Evolutionary conservation across 1,140 invertebrate genomes (phyloP), one percentile per base, ranked within the genome.

Genomic region (Euura lappo): DNA sequence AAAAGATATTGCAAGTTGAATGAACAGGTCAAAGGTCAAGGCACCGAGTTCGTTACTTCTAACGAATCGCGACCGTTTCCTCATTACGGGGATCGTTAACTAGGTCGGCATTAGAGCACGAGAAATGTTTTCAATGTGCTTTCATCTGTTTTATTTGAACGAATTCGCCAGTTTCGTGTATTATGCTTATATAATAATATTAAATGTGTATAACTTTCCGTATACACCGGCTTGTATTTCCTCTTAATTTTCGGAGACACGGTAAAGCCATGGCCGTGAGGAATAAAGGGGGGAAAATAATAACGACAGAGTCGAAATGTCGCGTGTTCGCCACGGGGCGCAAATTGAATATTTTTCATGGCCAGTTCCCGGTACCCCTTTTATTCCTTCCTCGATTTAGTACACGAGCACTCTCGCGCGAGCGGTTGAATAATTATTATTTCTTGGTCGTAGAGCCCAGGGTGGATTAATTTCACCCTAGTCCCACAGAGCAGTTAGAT

Each of bases 331-430:
- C 3, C 51, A 60, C 51, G 51, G 51, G 51, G 51, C 13, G 51
- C 51, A 60, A 60, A 60, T 60, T 60, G 51, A 60, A 60, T 60
- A 60, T 60, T 60, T 60, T 60, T 60, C 51, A 4, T 60, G 51
- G 51, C 51, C 10, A n/a, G 51, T 60, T 11, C 51, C 51, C 51
- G 51, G 51, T n/a, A 60, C 51, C 51, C 51, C 51, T 6, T 60
- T 60, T n/a, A n/a, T 60, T 60, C 51, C 51, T 60, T 60, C 51
- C 51, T 60, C 51, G 51, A 60, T 60, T 60, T 60, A 60, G 51
- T 60, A 60, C 51, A 60, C 51, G 51, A 60, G 51, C 51, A 60
- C 13, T 60, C n/a, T 8, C 51, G 51, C 51, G 10, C 51, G 28
- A 28, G 28, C 8, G 51, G 51, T n/a, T 60, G 51, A 60, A 60